Percentiles rank a stretch among this genome's conserved stretches.
Evolutionary conservation across 2,113 vertebrate genomes (phyloP).

Genomic region (Mesocricetus auratus): DNA sequence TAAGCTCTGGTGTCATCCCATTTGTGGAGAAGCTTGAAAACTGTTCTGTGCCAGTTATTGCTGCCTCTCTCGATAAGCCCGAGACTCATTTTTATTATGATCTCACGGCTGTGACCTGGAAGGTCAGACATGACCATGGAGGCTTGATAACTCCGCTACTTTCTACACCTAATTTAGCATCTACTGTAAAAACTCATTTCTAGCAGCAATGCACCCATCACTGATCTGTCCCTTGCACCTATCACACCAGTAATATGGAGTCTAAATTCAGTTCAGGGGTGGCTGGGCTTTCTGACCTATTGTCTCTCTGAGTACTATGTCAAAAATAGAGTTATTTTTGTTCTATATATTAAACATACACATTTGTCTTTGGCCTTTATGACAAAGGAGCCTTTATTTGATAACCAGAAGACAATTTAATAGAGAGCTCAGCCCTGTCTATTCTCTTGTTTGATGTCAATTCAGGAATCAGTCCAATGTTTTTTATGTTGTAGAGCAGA

Average conservation of each 20-base stretch:
- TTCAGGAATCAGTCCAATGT: background rate
- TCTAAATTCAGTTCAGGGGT: conserved; percentile 72
- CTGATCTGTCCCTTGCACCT: conserved; percentile 34
- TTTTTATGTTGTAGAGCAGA: background rate
- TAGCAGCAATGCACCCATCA: conserved; percentile 52
- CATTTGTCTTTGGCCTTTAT: conserved; percentile 71
- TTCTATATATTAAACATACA: conserved; percentile 60
- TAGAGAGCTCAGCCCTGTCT: conserved; percentile 55
- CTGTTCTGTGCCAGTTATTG: conserved; percentile 68
- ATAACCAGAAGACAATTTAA: conserved; percentile 74
- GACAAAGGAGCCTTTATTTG: conserved; percentile 66
- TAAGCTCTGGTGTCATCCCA: conserved; percentile 79
- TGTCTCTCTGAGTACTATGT: conserved; percentile 56
- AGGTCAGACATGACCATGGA: conserved; percentile 75
- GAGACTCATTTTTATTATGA: conserved; percentile 74
- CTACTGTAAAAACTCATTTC: conserved; percentile 74
- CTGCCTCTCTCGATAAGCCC: conserved; percentile 82
- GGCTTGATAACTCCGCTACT: conserved; percentile 72
- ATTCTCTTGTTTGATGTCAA: background rate
- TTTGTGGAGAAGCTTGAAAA: conserved; percentile 82
- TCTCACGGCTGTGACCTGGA: conserved; percentile 29
- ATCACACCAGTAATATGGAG: conserved; percentile 61
- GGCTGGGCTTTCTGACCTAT: conserved; percentile 73
- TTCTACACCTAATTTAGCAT: conserved; percentile 77
- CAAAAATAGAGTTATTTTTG: conserved; percentile 70